Percentiles rank a stretch among this genome's conserved stretches.
Evolutionary conservation across 2,113 vertebrate genomes (phyloP).

Genomic region (Cervus canadensis): DNA sequence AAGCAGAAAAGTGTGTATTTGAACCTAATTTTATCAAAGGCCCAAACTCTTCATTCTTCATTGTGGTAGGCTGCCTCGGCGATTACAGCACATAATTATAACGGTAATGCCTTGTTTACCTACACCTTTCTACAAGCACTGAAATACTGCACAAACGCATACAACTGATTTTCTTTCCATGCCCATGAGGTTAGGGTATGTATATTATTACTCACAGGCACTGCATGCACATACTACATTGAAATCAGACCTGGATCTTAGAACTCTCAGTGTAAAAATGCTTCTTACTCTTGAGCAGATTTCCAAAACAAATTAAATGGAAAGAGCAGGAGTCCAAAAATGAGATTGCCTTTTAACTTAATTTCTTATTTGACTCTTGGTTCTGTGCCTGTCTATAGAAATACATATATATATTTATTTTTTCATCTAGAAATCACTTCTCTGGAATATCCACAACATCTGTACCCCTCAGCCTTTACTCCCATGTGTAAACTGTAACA

Average conservation of each 20-base stretch:
- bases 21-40: background rate
- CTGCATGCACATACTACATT: background rate
- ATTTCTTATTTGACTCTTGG: background rate
- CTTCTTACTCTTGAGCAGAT: background rate
- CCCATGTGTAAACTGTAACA: background rate
- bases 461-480: background rate
- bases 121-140: background rate
- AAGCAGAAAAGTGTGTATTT: background rate
- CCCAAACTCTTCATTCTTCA: background rate
- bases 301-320: slow-evolving; percentile 28
- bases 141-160: background rate
- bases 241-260: background rate
- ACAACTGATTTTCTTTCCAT: background rate
- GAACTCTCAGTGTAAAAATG: background rate
- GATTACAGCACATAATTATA: background rate
- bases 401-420: background rate
- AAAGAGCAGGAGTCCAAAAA: background rate
- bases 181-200: background rate
- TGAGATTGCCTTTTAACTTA: background rate
- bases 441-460: background rate
- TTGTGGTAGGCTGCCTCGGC: background rate
- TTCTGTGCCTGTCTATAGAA: background rate
- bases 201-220: background rate
- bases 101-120: slow-evolving; percentile 17
- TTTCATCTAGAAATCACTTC: background rate